phyloP scores from a whole-genome alignment of 2,113 vertebrate species.

The Syngnathoides biaculeatus region DNA sequence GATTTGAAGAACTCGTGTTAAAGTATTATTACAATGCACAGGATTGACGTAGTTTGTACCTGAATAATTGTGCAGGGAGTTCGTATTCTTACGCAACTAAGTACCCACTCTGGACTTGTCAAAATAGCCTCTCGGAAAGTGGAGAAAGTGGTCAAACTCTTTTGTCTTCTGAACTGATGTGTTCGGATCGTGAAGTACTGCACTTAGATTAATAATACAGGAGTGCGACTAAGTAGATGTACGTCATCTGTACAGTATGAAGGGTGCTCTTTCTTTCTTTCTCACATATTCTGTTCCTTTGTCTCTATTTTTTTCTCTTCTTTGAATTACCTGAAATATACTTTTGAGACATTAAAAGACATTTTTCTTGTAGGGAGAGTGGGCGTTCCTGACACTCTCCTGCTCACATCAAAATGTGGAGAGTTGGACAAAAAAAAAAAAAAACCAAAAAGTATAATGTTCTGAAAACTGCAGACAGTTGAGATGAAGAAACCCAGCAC shows the following conservation, averaged over 20 bases:
- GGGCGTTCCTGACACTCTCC: neutral
- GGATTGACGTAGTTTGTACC: neutral
- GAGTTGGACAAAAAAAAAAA: slow-evolving; percentile 13
- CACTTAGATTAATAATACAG: slow-evolving; percentile 2
- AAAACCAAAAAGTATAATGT: slow-evolving; percentile 19
- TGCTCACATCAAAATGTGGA: slow-evolving; percentile 9
- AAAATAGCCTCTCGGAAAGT: slow-evolving; percentile 5
- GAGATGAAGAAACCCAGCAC: slow-evolving; percentile 4
- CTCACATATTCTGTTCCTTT: no score
- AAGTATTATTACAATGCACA: neutral
- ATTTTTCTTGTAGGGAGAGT: slow-evolving; percentile 7
- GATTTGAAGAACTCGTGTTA: neutral
- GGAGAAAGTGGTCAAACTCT: slow-evolving; percentile 7
- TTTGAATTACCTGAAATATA: slow-evolving; percentile 12
- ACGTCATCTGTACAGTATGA: neutral
- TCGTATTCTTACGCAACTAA: neutral
- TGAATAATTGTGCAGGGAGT: neutral
- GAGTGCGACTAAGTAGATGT: neutral
- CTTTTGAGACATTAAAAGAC: slow-evolving; percentile 18
- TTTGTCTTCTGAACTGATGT: slow-evolving; percentile 14
- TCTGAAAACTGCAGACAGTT: slow-evolving; percentile 21
- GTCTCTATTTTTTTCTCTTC: neutral
- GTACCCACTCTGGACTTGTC: neutral
- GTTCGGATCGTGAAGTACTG: slow-evolving; percentile 2
- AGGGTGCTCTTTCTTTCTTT: neutral